These are phyloP conservation scores for Meda fulgida DNA, from an alignment of 2,797 vertebrate genomes.

Conservation along the genomic window DNA sequence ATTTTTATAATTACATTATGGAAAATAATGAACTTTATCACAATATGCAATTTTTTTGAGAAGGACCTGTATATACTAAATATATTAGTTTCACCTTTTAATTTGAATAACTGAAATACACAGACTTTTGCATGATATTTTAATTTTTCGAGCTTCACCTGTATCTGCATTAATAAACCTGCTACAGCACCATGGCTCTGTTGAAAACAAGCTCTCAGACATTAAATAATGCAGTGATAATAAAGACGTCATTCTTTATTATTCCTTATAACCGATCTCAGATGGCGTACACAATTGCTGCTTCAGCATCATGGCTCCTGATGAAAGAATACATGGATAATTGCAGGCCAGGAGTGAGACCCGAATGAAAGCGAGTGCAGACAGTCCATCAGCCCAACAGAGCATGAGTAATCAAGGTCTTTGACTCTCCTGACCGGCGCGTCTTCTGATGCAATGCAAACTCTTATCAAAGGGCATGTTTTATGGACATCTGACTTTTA, in stretches of 20 bases:
- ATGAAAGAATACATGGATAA: slow-evolving; percentile 1
- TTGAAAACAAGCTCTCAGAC: background rate
- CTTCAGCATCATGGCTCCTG: background rate
- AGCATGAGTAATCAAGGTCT: slow-evolving; percentile 1
- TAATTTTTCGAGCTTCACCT: too few species aligned
- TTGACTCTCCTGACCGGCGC: background rate
- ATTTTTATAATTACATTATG: too few species aligned
- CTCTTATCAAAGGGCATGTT: slow-evolving; percentile 10
- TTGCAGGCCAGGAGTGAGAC: background rate
- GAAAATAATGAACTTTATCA: too few species aligned
- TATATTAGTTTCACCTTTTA: too few species aligned
- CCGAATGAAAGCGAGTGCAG: background rate
- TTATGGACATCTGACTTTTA: slow-evolving; percentile 25
- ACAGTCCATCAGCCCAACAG: background rate
- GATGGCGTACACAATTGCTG: background rate
- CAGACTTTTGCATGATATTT: too few species aligned
- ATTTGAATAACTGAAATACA: too few species aligned
- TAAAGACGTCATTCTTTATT: background rate
- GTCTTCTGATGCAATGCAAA: background rate
- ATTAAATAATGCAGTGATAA: background rate
- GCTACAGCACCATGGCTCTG: background rate
- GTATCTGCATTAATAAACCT: background rate
- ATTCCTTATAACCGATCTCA: background rate
- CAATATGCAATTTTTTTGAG: too few species aligned
- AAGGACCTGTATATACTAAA: too few species aligned